phyloP scores from a whole-genome alignment of 1,140 invertebrate genomes.

The Polyergus mexicanus region DNA sequence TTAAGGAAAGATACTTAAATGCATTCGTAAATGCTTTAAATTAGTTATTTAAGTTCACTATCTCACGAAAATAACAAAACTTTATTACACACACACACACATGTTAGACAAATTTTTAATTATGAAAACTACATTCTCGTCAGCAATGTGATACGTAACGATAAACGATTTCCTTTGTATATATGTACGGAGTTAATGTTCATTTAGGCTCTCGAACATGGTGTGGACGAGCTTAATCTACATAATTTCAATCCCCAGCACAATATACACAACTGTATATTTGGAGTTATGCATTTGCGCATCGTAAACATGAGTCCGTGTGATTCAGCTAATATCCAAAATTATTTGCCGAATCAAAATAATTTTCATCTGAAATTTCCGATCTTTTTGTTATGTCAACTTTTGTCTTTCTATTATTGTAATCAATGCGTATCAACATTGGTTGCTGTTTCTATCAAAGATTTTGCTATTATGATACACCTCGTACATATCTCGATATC shows the following conservation, averaged over 20 bases:
- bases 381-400: not conserved
- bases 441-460: constrained; percentile 10
- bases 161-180: constrained; percentile 22
- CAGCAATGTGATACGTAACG: not conserved
- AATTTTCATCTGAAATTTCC: constrained; percentile 64
- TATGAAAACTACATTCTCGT: not conserved
- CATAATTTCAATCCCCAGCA: constrained; percentile 69
- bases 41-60: not conserved
- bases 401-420: not conserved
- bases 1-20: not conserved
- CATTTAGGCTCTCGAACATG: constrained; percentile 46
- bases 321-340: constrained; percentile 71
- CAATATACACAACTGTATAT: constrained; percentile 32
- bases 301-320: constrained; percentile 22
- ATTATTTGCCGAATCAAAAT: constrained; percentile 75
- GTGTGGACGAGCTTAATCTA: constrained; percentile 70
- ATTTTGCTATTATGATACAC: constrained; percentile 28
- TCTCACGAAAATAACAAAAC: not conserved
- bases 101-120: not conserved
- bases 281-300: constrained; percentile 57
- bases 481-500: constrained; percentile 15
- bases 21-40: not conserved
- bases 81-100: not conserved
- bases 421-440: constrained; percentile 39
- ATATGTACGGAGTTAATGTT: constrained; percentile 38